A percentile compares a stretch with the other conserved stretches of the same genome.
phyloP scores from a whole-genome alignment of 2,888 invertebrate species.

The Anodontia alba region DNA sequence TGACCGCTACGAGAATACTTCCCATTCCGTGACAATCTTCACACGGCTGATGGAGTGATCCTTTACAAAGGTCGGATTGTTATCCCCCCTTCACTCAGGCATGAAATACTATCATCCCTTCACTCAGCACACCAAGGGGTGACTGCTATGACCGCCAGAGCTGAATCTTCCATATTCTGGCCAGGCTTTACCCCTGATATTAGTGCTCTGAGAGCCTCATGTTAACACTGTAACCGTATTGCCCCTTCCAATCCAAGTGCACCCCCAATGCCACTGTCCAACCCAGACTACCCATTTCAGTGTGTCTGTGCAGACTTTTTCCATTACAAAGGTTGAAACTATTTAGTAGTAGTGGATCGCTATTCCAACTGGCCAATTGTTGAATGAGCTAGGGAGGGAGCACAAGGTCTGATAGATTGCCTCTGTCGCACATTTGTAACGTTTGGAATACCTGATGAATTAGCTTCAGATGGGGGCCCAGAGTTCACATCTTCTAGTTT shows the following conservation, averaged over 20 bases:
- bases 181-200: slow-evolving; percentile 64
- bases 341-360: slow-evolving; percentile 41
- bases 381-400: slow-evolving; percentile 25
- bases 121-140: slow-evolving; percentile 72
- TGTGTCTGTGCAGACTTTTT: slow-evolving; percentile 50
- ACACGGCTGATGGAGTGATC: slow-evolving; percentile 29
- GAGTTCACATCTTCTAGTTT: slow-evolving; percentile 60
- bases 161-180: slow-evolving; percentile 69
- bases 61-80: slow-evolving; percentile 62
- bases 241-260: slow-evolving; percentile 62
- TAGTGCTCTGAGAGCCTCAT: slow-evolving; percentile 26
- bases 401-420: slow-evolving; percentile 52
- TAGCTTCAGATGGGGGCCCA: slow-evolving; percentile 63
- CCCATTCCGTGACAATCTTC: slow-evolving; percentile 18
- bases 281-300: slow-evolving; percentile 48
- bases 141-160: slow-evolving; percentile 61
- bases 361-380: slow-evolving; percentile 69
- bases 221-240: slow-evolving; percentile 60
- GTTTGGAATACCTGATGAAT: slow-evolving; percentile 65
- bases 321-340: slow-evolving; percentile 27
- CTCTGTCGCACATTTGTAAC: slow-evolving; percentile 59
- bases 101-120: slow-evolving; percentile 46
- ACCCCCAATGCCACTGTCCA: slow-evolving; percentile 19
- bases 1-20: too few relatives aligned
- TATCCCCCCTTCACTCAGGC: slow-evolving; percentile 62